Percentiles rank a stretch among this genome's conserved stretches.
Conservation (phyloP, 2,888 invertebrate species). For the Notodonta ziczac region DNA sequence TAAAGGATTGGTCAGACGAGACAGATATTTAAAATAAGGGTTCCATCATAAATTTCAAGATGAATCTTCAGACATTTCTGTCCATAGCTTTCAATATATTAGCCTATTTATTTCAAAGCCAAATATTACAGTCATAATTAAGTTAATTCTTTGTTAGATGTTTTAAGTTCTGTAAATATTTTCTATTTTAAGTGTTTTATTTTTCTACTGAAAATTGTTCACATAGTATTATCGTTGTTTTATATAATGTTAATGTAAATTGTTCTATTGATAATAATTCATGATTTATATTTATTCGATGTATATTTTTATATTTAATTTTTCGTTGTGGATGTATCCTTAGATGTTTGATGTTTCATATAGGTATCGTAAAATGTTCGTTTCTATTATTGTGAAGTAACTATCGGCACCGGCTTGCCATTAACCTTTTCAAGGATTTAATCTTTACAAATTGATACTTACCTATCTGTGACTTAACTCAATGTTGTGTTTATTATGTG, state of each 20-base stretch:
- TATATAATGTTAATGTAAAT: constrained; percentile 73
- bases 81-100: constrained; percentile 81
- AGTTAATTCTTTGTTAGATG: constrained; percentile 71
- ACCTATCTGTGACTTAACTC: constrained; percentile 27
- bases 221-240: constrained; percentile 82
- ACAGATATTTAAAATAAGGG: neutral
- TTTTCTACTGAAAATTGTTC: constrained; percentile 69
- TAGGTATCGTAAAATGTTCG: constrained; percentile 4
- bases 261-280: constrained; percentile 64
- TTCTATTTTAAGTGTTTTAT: constrained; percentile 74
- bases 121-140: constrained; percentile 84
- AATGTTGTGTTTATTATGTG: constrained; percentile 40
- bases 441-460: constrained; percentile 36
- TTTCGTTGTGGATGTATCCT: constrained; percentile 70
- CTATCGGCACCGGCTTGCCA: constrained; percentile 67
- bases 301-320: constrained; percentile 70
- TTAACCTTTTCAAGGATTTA: constrained; percentile 37
- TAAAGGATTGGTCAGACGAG: neutral
- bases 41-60: neutral
- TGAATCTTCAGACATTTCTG: constrained; percentile 3
- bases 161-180: constrained; percentile 81
- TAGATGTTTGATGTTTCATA: constrained; percentile 57
- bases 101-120: constrained; percentile 83
- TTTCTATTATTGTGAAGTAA: constrained; percentile 2
- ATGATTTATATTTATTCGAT: constrained; percentile 76